Percentiles rank a stretch among this genome's conserved stretches.
Evolutionary conservation across 2,797 vertebrate genomes (phyloP).

Genomic region (Lophotriccus pileatus): DNA sequence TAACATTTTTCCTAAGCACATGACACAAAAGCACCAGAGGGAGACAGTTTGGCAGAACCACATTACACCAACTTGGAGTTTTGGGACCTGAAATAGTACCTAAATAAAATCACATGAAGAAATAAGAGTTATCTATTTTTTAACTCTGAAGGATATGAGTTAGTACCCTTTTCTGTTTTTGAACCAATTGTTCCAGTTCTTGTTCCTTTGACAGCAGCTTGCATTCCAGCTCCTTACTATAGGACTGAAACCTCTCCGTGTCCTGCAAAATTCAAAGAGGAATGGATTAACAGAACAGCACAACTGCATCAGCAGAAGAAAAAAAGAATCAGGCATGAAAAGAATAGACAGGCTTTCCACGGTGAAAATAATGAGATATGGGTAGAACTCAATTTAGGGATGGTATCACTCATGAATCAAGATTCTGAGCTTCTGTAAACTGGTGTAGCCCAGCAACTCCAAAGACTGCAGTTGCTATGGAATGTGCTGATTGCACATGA

Average conservation of each 20-base stretch:
- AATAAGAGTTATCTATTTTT: neutral
- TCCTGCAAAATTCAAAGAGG: conserved; percentile 76
- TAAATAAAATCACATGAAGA: neutral
- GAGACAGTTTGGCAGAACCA: neutral
- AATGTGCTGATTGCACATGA: neutral
- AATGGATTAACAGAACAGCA: neutral
- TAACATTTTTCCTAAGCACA: neutral
- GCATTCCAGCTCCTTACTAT: conserved; percentile 83
- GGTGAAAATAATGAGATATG: neutral
- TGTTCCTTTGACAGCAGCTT: conserved; percentile 86
- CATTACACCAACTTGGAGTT: neutral
- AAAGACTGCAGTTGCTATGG: neutral
- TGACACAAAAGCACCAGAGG: neutral
- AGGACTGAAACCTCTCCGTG: conserved; percentile 82
- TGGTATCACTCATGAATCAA: neutral
- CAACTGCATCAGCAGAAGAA: neutral
- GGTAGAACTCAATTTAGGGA: neutral
- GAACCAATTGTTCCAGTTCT: conserved; percentile 83
- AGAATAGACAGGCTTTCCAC: neutral
- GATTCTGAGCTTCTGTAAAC: neutral
- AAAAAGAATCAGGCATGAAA: neutral
- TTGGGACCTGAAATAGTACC: neutral
- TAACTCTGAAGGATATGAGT: neutral
- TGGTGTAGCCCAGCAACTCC: neutral
- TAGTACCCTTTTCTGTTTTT: conserved; percentile 86